Evolutionary conservation across 2,888 invertebrate species (phyloP).

Genomic region (Ophion slaviceki): DNA sequence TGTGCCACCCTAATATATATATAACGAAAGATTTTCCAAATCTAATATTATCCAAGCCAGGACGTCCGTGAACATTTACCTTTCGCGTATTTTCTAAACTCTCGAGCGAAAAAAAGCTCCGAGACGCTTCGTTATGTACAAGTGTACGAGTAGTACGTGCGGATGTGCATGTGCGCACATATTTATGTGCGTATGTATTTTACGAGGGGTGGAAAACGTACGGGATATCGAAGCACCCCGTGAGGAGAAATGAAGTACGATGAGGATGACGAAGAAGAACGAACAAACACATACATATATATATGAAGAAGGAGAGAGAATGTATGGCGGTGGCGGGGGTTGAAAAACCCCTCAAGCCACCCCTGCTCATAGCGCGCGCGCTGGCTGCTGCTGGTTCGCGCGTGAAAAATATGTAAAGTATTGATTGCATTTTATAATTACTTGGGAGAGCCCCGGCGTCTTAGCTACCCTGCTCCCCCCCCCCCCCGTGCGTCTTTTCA

Average conservation of each 20-base stretch:
- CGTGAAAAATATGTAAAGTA: slow-evolving; percentile 84
- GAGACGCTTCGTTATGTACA: slow-evolving; percentile 19
- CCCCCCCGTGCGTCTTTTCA: slow-evolving; percentile 72
- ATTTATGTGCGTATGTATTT: slow-evolving; percentile 29
- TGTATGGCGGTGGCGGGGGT: slow-evolving; percentile 52
- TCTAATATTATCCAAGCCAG: background rate
- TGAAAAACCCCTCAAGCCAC: slow-evolving; percentile 64
- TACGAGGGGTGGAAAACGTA: slow-evolving; percentile 50
- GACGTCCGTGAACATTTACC: background rate
- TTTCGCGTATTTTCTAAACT: slow-evolving; percentile 9
- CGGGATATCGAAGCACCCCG: slow-evolving; percentile 49
- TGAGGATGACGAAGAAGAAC: slow-evolving; percentile 47
- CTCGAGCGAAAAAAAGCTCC: slow-evolving; percentile 25
- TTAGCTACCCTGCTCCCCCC: slow-evolving; percentile 79
- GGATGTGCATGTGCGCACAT: background rate
- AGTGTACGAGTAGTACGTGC: no score
- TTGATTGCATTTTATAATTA: slow-evolving; percentile 84
- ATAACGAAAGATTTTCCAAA: no score
- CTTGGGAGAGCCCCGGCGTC: slow-evolving; percentile 81
- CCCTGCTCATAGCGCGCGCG: slow-evolving; percentile 65
- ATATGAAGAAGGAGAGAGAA: slow-evolving; percentile 34
- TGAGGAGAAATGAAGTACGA: slow-evolving; percentile 41
- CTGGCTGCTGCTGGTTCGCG: slow-evolving; percentile 70
- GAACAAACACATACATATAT: slow-evolving; percentile 9
- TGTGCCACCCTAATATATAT: no score